A percentile compares a stretch with the other conserved stretches of the same genome.
These are phyloP conservation scores for Pogoniulus pusillus DNA, from an alignment of 2,797 vertebrate species.

Conservation along the genomic window DNA sequence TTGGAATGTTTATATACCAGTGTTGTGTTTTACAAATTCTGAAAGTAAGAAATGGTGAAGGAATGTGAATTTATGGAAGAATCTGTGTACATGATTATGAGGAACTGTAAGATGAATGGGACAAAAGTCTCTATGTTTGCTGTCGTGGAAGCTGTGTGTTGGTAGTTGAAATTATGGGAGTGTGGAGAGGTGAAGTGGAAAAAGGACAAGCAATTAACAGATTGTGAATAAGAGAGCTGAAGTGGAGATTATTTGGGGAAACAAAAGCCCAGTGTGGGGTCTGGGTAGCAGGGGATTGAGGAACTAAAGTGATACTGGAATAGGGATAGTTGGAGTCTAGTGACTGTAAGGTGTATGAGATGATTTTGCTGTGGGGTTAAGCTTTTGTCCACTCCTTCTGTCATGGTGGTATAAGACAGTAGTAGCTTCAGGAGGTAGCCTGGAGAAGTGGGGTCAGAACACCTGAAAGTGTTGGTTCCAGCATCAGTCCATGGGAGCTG, in stretches of 20 bases:
- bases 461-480: background rate
- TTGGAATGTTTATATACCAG: background rate
- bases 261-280: background rate
- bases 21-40: background rate
- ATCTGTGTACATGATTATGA: accelerated
- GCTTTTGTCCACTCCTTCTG: background rate
- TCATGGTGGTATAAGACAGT: background rate
- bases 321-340: background rate
- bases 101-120: background rate
- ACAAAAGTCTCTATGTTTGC: background rate
- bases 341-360: background rate
- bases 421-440: background rate
- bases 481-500: accelerated
- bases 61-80: background rate
- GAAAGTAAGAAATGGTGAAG: background rate
- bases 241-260: background rate
- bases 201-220: background rate
- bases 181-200: background rate
- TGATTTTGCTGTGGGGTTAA: background rate
- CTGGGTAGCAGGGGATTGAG: no score
- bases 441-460: background rate
- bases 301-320: background rate
- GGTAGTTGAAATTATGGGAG: background rate
- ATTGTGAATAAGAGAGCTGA: background rate
- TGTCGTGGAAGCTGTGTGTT: background rate